phyloP scores from a whole-genome alignment of 2,113 vertebrate genomes.

The Pardalotus punctatus region DNA sequence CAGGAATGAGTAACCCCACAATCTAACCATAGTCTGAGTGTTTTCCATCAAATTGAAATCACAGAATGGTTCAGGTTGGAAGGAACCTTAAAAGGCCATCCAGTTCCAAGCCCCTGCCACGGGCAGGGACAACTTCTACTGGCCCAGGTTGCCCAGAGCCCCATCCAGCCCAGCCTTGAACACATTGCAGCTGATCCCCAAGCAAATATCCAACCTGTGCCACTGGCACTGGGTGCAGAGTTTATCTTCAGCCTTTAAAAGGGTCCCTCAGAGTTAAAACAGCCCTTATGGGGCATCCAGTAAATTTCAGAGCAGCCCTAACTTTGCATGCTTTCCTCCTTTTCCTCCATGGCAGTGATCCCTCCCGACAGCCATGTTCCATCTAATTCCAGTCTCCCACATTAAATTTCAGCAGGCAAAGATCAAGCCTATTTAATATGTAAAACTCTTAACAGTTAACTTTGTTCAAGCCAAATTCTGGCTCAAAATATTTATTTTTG shows the following conservation, averaged over 20 bases:
- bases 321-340: neutral
- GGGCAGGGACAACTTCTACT: neutral
- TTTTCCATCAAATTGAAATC: neutral
- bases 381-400: neutral
- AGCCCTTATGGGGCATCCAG: rapidly evolving
- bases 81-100: neutral
- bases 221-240: neutral
- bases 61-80: neutral
- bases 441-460: neutral
- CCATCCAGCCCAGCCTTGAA: too few species aligned
- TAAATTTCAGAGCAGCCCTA: neutral
- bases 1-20: neutral
- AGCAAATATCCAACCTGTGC: neutral
- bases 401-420: neutral
- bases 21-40: neutral
- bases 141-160: neutral
- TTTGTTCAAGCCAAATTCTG: neutral
- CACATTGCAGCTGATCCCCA: neutral
- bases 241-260: neutral
- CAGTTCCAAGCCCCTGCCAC: neutral
- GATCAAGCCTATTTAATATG: neutral
- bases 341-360: neutral
- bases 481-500: neutral
- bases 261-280: rapidly evolving
- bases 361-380: neutral